Evolutionary conservation across 2,113 vertebrate genomes (phyloP), one percentile per base, ranked within the genome.

Genomic region (Lepus europaeus): DNA sequence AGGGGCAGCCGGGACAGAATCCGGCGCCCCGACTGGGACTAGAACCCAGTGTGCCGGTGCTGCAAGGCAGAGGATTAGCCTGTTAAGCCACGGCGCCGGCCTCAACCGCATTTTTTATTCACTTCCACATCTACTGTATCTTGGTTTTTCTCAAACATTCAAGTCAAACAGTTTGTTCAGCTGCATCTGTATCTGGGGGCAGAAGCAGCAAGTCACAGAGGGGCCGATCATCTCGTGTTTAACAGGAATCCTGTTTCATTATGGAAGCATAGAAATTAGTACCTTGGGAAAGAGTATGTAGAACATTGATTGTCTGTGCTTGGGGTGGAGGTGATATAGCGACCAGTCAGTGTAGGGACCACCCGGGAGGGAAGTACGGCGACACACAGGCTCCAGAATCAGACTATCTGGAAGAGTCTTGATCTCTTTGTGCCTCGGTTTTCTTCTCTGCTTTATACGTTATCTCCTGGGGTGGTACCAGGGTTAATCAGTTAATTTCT

Each of bases 111-210:
- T 20, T 74, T 69, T 39, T 53, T 84, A 69, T 87, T 45, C 23
- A 36, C 29, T 78, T 78, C 6, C 16, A 45, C 2, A 33, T n/a
- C 33, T 69, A 7, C 78, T 56, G 23, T 51, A 82, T 45, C 69
- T 76, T 82, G 49, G 19, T 83, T 22, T 82, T 61, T 81, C 84
- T 90, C 12, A 33, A 36, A 70, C 78, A 83, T 94, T 68, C 13
- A 74, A 22, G 66, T 63, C 68, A 89, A 29, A 86, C 29, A 22
- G 69, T 93, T 81, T 68, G n/a, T 73, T 89, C 51, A 36, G 59
- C 49, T 73, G 10, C 23, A 5, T 91, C 39, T 31, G 20, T 36
- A n/a, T 63, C 20, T 72, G 36, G 61, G 87, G 80, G 23, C 9
- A 78, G 51, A 77, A 45, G 64, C 3, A 45, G 25, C 16, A 74